Evolutionary conservation across 2,797 vertebrate species (phyloP), one percentile per base, ranked within the genome.

Genomic region (Pangasius mekongensis): DNA sequence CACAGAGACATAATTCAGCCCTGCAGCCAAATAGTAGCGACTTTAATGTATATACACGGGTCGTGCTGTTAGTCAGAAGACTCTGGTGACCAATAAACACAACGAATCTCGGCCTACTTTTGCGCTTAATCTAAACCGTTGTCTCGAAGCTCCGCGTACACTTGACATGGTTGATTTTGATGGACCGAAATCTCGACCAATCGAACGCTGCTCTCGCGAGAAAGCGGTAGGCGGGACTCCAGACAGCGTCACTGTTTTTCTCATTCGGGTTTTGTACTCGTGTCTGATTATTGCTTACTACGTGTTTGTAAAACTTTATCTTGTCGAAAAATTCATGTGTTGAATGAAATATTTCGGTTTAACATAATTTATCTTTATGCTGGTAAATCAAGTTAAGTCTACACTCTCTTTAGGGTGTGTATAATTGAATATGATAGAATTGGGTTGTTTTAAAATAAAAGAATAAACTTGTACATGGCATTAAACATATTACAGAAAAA

Each of bases 151-250:
- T 83, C 86, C 67, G 67, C 47, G 74, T 77, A 77, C 80, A 71
- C 85, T 74, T 90, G 89, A 89, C 87, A 89, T 49, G 85, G 77
- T 85, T 88, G 80, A 84, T 77, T 83, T 87, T 90, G 87, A 92
- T 87, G 74, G 90, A 87, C 89, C 11, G 76, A 36, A 10, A 30
- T 62, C 8, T 66, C 22, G 43, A 77, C 92, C 91, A 93, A 92
- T 93, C 85, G 62, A 60, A 64, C 18, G 56, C 3, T 2, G 64
- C 16, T 43, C 33, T 81, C 56, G 24, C 14, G 77, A 80, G n/a
- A 66, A 47, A 4, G 20, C 18, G 10, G n/a, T 24, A 58, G 52
- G 67, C 67, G 84, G 60, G 39, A 83, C 39, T 64, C n/a, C 39
- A 83, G 39, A 9, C 58, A n/a, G 60, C 39, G 39, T 30, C 24